These are phyloP conservation scores for Holotrichia oblita DNA, from an alignment of 1,140 invertebrate genomes.

Conservation along the genomic window DNA sequence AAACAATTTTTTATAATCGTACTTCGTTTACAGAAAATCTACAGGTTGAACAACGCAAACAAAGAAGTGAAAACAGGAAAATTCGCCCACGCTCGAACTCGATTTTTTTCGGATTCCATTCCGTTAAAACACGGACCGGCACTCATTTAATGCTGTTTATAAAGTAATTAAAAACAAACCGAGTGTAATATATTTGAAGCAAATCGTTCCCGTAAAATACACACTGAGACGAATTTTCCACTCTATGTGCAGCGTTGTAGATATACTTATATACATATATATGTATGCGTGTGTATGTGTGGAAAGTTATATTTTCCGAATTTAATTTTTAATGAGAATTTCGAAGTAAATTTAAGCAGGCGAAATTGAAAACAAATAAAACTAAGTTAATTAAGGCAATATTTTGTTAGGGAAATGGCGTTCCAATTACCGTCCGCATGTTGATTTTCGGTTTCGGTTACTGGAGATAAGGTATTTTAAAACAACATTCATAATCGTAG, in stretches of 20 bases:
- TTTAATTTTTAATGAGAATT: conserved; percentile 34
- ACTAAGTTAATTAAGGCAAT: conserved; percentile 34
- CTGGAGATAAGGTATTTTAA: conserved; percentile 32
- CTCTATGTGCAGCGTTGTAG: no score
- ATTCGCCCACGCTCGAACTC: not conserved
- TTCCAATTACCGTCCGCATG: conserved; percentile 20
- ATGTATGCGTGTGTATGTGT: not conserved
- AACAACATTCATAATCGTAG: conserved; percentile 33
- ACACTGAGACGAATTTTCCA: not conserved
- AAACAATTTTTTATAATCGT: no score
- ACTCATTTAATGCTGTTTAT: not conserved
- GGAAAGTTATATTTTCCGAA: conserved; percentile 19
- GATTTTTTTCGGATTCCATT: not conserved
- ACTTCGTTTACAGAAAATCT: no score
- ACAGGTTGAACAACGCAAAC: not conserved
- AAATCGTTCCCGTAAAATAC: not conserved
- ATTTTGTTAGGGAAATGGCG: conserved; percentile 31
- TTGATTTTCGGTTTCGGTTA: conserved; percentile 31
- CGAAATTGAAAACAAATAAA: conserved; percentile 34
- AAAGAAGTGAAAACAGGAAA: not conserved
- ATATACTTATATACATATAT: no score
- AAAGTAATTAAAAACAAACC: not conserved
- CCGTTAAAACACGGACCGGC: not conserved
- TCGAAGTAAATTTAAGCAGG: conserved; percentile 25
- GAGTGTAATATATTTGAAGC: conserved; percentile 3